Conservation (phyloP, 2,113 vertebrate species). For the Cyanoliseus patagonus region DNA sequence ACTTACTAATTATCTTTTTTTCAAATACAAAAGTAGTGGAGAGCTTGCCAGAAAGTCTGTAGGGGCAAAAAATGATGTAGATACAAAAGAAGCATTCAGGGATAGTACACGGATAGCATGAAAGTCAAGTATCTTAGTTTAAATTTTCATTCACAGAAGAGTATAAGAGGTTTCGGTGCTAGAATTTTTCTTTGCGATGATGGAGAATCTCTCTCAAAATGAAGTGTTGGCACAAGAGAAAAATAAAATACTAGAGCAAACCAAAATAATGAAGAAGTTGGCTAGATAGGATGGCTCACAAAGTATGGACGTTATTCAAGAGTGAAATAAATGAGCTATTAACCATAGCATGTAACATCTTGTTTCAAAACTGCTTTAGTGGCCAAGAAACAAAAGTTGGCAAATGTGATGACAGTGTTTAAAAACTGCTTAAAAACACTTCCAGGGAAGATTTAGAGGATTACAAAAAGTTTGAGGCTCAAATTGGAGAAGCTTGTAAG, state of each 20-base stretch:
- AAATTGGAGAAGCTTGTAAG: slow-evolving; percentile 4
- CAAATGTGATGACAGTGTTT: slow-evolving; percentile 27
- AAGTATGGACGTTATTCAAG: not conserved
- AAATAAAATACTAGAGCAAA: not conserved
- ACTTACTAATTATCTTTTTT: not conserved
- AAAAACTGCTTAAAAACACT: slow-evolving; percentile 43
- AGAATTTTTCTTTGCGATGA: not conserved
- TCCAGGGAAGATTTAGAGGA: slow-evolving; percentile 37
- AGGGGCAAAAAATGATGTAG: not conserved
- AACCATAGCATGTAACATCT: slow-evolving; percentile 32
- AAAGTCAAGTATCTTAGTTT: not conserved
- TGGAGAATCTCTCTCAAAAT: not conserved
- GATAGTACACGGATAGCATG: not conserved
- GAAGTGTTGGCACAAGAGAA: not conserved
- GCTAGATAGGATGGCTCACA: not conserved
- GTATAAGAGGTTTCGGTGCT: not conserved
- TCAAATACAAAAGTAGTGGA: not conserved
- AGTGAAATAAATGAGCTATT: slow-evolving; percentile 38
- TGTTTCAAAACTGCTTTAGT: slow-evolving; percentile 32
- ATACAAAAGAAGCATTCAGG: not conserved
- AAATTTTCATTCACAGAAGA: not conserved
- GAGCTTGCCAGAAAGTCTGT: not conserved
- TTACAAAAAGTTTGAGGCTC: slow-evolving; percentile 3
- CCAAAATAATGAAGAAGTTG: not conserved
- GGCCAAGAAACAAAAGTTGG: slow-evolving; percentile 24